A percentile compares a stretch with the other conserved stretches of the same genome.
These are phyloP conservation scores for Anguilla megastoma DNA, from an alignment of 2,797 vertebrate genomes.

Conservation along the genomic window DNA sequence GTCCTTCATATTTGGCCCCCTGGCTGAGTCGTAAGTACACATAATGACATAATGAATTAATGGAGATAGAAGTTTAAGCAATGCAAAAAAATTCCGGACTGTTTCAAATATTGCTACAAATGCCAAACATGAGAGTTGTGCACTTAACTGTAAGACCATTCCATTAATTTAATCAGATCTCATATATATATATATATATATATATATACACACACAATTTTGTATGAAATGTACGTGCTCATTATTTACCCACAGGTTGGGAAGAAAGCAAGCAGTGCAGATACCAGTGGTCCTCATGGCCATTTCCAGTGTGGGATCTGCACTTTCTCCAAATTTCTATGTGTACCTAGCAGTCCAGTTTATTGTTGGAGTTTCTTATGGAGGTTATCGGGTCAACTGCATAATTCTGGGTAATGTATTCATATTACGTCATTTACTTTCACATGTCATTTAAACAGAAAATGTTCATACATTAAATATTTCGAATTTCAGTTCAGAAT, in stretches of 20 bases:
- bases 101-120: neutral
- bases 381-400: conserved; percentile 68
- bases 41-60: neutral
- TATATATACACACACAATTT: neutral
- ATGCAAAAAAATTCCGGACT: neutral
- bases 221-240: neutral
- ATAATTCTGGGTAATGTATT: conserved; percentile 70
- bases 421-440: neutral
- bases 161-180: neutral
- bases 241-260: conserved; percentile 67
- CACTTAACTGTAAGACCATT: neutral
- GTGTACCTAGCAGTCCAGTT: conserved; percentile 75
- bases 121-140: neutral
- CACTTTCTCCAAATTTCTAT: conserved; percentile 71
- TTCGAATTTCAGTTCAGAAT: neutral
- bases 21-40: conserved; percentile 67
- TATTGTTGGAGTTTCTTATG: conserved; percentile 61
- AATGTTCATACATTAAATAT: neutral
- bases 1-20: conserved; percentile 70
- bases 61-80: neutral
- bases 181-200: neutral
- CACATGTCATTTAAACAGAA: neutral
- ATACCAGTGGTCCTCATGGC: conserved; percentile 66
- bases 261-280: conserved; percentile 70
- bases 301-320: conserved; percentile 63